Conservation (phyloP, 2,797 vertebrate genomes). For the Onychomys arenicola region DNA sequence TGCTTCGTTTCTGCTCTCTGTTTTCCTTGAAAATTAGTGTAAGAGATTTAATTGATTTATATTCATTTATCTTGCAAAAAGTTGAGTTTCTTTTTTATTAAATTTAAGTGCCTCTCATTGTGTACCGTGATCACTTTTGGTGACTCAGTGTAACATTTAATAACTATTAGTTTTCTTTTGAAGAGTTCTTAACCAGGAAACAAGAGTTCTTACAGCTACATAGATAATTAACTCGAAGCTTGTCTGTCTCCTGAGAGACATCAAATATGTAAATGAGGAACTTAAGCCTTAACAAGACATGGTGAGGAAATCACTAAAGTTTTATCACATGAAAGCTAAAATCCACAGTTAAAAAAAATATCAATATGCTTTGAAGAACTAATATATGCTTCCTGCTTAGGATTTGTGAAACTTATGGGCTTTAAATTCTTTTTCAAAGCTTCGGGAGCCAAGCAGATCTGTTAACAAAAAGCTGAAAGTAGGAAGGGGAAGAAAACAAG, state of each 20-base stretch:
- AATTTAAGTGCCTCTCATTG: conserved; percentile 88
- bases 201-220: conserved; percentile 89
- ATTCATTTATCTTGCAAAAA: conserved; percentile 86
- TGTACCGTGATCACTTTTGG: conserved; percentile 87
- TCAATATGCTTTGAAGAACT: conserved; percentile 85
- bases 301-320: conserved; percentile 87
- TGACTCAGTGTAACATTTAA: conserved; percentile 89
- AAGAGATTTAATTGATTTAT: conserved; percentile 85
- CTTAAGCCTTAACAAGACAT: conserved; percentile 87
- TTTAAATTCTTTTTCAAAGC: conserved; percentile 80
- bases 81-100: conserved; percentile 83
- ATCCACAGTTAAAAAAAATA: conserved; percentile 81
- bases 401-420: conserved; percentile 74
- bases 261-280: conserved; percentile 91
- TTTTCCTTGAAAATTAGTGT: conserved; percentile 84
- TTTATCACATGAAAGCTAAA: conserved; percentile 88
- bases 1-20: conserved; percentile 79
- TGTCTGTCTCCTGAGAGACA: conserved; percentile 89
- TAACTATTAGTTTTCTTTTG: conserved; percentile 90
- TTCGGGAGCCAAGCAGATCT: conserved; percentile 49
- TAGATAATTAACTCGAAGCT: conserved; percentile 91
- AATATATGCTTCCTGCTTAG: conserved; percentile 76
- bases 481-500: not conserved
- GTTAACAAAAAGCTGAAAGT: conserved; percentile 58
- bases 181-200: conserved; percentile 89